Evolutionary conservation across 2,113 vertebrate species (phyloP).

Genomic region (Tyrannus savana): DNA sequence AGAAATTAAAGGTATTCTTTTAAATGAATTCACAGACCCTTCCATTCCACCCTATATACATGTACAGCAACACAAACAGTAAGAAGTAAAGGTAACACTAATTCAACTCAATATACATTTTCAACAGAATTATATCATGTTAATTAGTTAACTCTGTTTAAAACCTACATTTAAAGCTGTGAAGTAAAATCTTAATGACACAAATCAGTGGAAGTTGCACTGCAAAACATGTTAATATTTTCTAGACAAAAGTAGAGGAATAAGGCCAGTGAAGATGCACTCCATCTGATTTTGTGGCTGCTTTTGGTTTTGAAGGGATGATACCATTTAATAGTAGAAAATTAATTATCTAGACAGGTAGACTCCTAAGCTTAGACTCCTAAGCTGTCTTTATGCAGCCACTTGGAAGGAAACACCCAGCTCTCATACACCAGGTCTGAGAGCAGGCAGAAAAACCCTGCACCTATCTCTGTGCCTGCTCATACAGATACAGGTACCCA

Average conservation of each 20-base stretch:
- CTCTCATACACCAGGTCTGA: not conserved
- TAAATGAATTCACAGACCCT: not conserved
- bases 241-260: not conserved
- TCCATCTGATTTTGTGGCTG: not conserved
- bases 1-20: not conserved
- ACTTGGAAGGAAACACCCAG: not conserved
- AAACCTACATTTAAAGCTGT: not conserved
- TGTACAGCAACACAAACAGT: not conserved
- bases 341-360: not conserved
- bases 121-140: not conserved
- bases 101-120: not conserved
- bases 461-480: rapidly evolving
- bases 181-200: not conserved
- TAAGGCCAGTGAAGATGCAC: not conserved
- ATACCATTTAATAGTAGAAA: not conserved
- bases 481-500: not conserved
- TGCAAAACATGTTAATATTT: not conserved
- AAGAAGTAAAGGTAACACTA: not conserved
- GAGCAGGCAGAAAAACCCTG: rapidly evolving
- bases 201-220: not conserved
- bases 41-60: not conserved
- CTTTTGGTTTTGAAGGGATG: not conserved
- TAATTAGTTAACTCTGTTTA: not conserved
- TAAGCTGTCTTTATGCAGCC: not conserved
- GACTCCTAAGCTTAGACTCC: not conserved